These are phyloP conservation scores for Dendroctonus ponderosae DNA, from an alignment of 1,140 invertebrate genomes.

Conservation along the genomic window DNA sequence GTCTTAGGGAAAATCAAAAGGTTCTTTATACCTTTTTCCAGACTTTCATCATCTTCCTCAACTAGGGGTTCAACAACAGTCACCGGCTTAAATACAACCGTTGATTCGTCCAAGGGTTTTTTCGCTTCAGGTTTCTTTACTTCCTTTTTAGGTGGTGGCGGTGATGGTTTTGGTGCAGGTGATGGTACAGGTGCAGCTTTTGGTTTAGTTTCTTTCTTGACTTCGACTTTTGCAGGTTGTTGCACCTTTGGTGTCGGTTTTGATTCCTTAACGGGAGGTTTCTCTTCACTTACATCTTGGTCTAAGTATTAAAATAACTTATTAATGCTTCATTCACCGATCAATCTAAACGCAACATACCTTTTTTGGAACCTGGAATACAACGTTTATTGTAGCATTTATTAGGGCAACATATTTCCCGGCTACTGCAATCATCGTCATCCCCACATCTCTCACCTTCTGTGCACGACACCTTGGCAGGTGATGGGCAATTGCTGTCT, in stretches of 20 bases:
- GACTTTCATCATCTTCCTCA: constrained; percentile 31
- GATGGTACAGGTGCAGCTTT: constrained; percentile 1
- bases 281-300: constrained; percentile 19
- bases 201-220: constrained; percentile 20
- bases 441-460: constrained; percentile 27
- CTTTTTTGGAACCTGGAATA: constrained; percentile 8
- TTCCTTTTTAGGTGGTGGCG: constrained; percentile 6
- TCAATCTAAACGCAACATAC: background rate
- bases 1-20: background rate
- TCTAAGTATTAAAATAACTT: constrained; percentile 5
- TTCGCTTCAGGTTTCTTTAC: constrained; percentile 14
- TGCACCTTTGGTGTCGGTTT: constrained; percentile 5
- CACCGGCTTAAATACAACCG: constrained; percentile 20
- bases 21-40: constrained; percentile 25
- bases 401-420: constrained; percentile 28
- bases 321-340: background rate
- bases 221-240: constrained; percentile 6
- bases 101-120: background rate
- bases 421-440: constrained; percentile 11
- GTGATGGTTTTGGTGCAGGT: constrained; percentile 8
- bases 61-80: constrained; percentile 18
- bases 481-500: constrained; percentile 21
- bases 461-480: constrained; percentile 26
- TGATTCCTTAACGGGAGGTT: constrained; percentile 2
- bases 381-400: constrained; percentile 32